Base-by-base conservation (phyloP, 2,797 vertebrate genomes). In the Danio aesculapii region DNA sequence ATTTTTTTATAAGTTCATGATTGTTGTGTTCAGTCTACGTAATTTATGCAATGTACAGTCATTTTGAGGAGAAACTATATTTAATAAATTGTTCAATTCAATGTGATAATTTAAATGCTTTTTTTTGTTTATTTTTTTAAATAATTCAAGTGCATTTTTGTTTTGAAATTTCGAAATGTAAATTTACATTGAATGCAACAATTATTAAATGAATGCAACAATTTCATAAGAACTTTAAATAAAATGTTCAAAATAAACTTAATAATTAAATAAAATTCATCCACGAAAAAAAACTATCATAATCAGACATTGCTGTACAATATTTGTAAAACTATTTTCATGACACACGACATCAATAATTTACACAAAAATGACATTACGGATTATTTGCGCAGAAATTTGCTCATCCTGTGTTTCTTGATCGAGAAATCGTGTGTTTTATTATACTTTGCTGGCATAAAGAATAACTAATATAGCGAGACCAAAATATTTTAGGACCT, bases 401-500 rank as follows among this genome's bases (percentile, higher is more conserved):
- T 14, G 44, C n/a, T 69, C 46, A 8, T 43, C 63, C 39, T 58
- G 55, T 39, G 5, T 17, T 69, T 78, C 21, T 50, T 43, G 46
- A 61, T 50, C 14, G 46, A 61, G 62, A 6, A 13, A 3, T 13
- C 0, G 17, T 61, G 49, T 53, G 8, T 63, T 64, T 76, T 64
- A 16, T 13, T 53, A 55, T 6, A 14, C 17, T 21, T 89, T 30
- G 30, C 30, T 30, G 30, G 3, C 30, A 30, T 30, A 30, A 30
- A 87, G 87, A 77, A 88, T 87, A 89, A 73, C 47, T 83, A 63
- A 55, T 66, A 58, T 87, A 91, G 67, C 82, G 85, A 91, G 93
- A 93, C 93, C 93, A 94, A 94, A 92, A 82, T 81, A 78, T 80
- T 82, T 84, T 63, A 68, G 79, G 39, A 63, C 73, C 73, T 59